These are phyloP conservation scores for Cetoscarus ocellatus DNA, from an alignment of 2,797 vertebrate species.

Conservation along the genomic window DNA sequence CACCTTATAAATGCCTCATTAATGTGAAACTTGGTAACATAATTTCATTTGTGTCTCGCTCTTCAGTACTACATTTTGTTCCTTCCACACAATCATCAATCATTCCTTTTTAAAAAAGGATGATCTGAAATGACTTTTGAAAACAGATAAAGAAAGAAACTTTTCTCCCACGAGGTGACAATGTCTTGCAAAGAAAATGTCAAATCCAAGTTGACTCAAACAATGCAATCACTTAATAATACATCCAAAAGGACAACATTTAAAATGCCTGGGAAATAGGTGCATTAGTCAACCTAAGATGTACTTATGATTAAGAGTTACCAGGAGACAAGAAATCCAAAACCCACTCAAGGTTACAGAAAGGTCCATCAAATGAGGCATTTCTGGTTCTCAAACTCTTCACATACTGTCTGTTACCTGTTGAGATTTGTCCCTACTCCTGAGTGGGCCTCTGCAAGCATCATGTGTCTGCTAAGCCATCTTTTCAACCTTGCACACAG, in stretches of 20 bases:
- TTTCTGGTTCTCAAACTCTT: not conserved
- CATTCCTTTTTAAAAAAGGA: not conserved
- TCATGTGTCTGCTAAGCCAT: not conserved
- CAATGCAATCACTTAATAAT: not conserved
- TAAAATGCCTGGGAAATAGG: not conserved
- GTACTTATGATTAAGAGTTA: not conserved
- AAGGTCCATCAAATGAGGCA: not conserved
- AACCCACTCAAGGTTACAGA: not conserved
- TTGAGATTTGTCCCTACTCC: not conserved
- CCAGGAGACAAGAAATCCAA: not conserved
- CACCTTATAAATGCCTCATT: not conserved
- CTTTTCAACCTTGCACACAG: not conserved
- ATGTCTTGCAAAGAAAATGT: slow-evolving; percentile 12
- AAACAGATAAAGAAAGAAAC: slow-evolving; percentile 4
- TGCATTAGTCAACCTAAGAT: slow-evolving; percentile 18
- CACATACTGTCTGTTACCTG: not conserved
- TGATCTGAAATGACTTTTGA: slow-evolving; percentile 3
- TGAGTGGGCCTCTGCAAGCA: slow-evolving; percentile 1
- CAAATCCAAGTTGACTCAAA: slow-evolving; percentile 14
- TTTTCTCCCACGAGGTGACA: slow-evolving; percentile 6
- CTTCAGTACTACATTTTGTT: not conserved
- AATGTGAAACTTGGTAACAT: not conserved
- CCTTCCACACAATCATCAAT: slow-evolving; percentile 6
- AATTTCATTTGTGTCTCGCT: not conserved
- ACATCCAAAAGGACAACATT: slow-evolving; percentile 7